Conservation (phyloP, 2,888 invertebrate species). For the Vanessa cardui region DNA sequence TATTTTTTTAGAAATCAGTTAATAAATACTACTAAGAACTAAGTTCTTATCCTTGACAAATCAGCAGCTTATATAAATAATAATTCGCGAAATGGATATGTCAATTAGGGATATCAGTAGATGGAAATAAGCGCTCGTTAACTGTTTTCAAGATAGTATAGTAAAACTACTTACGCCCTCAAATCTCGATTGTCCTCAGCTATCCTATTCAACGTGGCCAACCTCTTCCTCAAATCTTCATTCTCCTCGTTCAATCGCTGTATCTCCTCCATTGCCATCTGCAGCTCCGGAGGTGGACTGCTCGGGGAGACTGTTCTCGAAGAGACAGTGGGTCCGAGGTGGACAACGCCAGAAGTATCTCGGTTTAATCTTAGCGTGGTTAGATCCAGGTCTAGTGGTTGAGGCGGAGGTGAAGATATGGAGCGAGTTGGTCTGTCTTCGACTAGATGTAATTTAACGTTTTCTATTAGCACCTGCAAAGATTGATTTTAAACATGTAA, state of each 20-base stretch:
- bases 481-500: not conserved
- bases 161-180: slow-evolving; percentile 67
- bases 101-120: too few relatives aligned
- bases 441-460: slow-evolving; percentile 88
- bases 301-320: slow-evolving; percentile 60
- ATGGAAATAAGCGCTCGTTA: too few relatives aligned
- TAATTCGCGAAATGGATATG: too few relatives aligned
- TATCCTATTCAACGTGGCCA: slow-evolving; percentile 76
- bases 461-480: slow-evolving; percentile 87
- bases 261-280: slow-evolving; percentile 67
- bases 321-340: slow-evolving; percentile 83
- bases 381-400: slow-evolving; percentile 89
- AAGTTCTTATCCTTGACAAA: too few relatives aligned
- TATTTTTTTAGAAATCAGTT: too few relatives aligned
- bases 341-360: slow-evolving; percentile 88
- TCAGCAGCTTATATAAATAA: too few relatives aligned
- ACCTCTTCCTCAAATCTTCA: slow-evolving; percentile 74
- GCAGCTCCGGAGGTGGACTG: slow-evolving; percentile 72
- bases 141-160: too few relatives aligned
- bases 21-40: too few relatives aligned
- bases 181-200: slow-evolving; percentile 80
- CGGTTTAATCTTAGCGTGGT: slow-evolving; percentile 87
- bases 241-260: slow-evolving; percentile 71
- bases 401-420: slow-evolving; percentile 89
- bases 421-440: slow-evolving; percentile 93